Percentiles rank a stretch among this genome's conserved stretches.
These are phyloP conservation scores for Hermatobates lingyangjiaoensis DNA, from an alignment of 1,140 invertebrate species.

Conservation along the genomic window DNA sequence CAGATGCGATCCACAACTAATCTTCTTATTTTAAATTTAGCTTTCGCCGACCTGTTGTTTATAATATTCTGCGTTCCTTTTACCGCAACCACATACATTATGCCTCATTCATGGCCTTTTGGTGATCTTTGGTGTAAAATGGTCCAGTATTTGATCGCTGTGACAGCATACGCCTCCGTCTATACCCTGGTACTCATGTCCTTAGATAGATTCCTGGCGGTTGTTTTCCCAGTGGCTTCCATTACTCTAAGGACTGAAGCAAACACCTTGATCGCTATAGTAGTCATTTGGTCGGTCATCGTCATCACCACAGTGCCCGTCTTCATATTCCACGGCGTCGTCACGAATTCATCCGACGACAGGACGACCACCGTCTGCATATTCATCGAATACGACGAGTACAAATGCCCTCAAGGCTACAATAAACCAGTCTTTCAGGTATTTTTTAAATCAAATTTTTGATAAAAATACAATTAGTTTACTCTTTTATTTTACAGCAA, in stretches of 20 bases:
- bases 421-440: conserved; percentile 45
- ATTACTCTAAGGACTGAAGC: conserved; percentile 72
- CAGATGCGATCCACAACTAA: conserved; percentile 88
- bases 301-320: conserved; percentile 54
- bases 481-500: too few relatives aligned
- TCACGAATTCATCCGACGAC: conserved; percentile 38
- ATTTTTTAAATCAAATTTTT: background rate
- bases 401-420: conserved; percentile 28
- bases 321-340: conserved; percentile 57
- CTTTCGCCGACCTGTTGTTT: conserved; percentile 79
- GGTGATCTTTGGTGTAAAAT: conserved; percentile 79
- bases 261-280: conserved; percentile 63
- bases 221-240: conserved; percentile 80
- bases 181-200: conserved; percentile 92
- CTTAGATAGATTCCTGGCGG: conserved; percentile 74
- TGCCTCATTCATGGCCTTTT: conserved; percentile 69
- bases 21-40: conserved; percentile 72
- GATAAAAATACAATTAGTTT: background rate
- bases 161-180: conserved; percentile 82
- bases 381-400: conserved; percentile 33
- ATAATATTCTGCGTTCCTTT: conserved; percentile 91
- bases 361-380: conserved; percentile 41
- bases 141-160: conserved; percentile 63
- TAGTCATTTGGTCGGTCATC: conserved; percentile 62
- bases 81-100: conserved; percentile 71